Evolutionary conservation across 92 coral and sea anemone species (phyloP).

Genomic region (Pocillopora grandis): DNA sequence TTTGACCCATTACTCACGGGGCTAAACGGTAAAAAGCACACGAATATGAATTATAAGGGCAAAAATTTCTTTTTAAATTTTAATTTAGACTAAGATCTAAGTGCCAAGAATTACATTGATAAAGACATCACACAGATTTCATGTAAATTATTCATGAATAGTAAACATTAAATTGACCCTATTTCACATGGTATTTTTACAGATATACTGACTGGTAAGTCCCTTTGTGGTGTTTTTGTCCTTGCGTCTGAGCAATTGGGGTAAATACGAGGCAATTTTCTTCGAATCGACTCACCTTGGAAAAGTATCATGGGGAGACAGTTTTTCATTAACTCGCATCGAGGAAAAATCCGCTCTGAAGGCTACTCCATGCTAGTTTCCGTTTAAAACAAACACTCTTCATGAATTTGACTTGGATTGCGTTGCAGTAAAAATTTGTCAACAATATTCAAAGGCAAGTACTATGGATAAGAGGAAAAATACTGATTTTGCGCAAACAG

Average conservation of each 20-base stretch:
- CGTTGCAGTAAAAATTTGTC: neutral
- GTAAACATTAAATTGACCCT: slow-evolving; percentile 9
- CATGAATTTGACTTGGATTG: neutral
- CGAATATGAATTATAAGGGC: neutral
- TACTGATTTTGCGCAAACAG: neutral
- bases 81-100: neutral
- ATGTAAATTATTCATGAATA: slow-evolving; percentile 20
- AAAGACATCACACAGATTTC: slow-evolving; percentile 3
- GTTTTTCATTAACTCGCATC: neutral
- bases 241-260: too few relatives aligned
- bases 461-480: slow-evolving; percentile 25
- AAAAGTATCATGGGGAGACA: neutral
- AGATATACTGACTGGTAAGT: neutral
- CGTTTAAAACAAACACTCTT: neutral
- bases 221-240: too few relatives aligned
- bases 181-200: neutral
- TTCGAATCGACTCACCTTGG: neutral
- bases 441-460: neutral
- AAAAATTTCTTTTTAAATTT: neutral
- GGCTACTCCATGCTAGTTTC: neutral
- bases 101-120: slow-evolving; percentile 4
- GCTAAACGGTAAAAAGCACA: too few relatives aligned
- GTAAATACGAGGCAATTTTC: too few relatives aligned
- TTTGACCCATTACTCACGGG: too few relatives aligned
- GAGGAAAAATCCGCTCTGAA: neutral